Base-by-base conservation (phyloP, 2,113 vertebrate genomes). In the Grammomys surdaster region DNA sequence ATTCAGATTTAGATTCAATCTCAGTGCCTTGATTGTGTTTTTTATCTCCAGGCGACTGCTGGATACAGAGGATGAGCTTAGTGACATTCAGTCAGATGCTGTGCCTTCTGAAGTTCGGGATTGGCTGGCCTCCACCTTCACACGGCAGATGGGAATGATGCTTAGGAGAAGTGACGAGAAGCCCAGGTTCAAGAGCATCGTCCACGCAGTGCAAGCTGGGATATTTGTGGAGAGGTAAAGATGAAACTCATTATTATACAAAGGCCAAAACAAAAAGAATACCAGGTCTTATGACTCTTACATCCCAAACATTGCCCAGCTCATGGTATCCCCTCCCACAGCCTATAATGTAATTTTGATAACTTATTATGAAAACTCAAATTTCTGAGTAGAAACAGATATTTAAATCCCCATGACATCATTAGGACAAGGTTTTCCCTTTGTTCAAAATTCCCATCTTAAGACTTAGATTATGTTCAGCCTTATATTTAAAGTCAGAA, bases 91-190 rank as follows among this genome's bases (percentile, higher is more conserved):
- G 96, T 99, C 99, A 0, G 99, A 99, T 91, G 99, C 99, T 0
- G 99, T 99, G 96, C 99, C 99, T n/a, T 99, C 99, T 0, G 99
- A 99, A 97, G 99, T 99, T 95, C 99, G 99, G 58, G 99, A 99
- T 95, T 99, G 99, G 99, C 98, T 99, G 98, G 99, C 99, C 91
- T 99, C 99, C 96, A 99, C 99, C 96, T 99, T 99, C 97, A 99
- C 99, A 0, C 98, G 99, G 48, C 99, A 99, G 98, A 99, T 99
- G 99, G 99, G 99, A 54, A 98, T 99, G 98, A 99, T 99, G 99
- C 98, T 99, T 78, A 98, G 99, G 82, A 98, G 99, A 84, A 99
- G 98, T 0, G 99, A 99, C 84, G 99, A 99, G 96, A 99, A 99
- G 73, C 99, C 99, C 0, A 98, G 99, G 3, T 99, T 99, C 98